phyloP scores from a whole-genome alignment of 2,113 vertebrate genomes.

The Heptranchias perlo region DNA sequence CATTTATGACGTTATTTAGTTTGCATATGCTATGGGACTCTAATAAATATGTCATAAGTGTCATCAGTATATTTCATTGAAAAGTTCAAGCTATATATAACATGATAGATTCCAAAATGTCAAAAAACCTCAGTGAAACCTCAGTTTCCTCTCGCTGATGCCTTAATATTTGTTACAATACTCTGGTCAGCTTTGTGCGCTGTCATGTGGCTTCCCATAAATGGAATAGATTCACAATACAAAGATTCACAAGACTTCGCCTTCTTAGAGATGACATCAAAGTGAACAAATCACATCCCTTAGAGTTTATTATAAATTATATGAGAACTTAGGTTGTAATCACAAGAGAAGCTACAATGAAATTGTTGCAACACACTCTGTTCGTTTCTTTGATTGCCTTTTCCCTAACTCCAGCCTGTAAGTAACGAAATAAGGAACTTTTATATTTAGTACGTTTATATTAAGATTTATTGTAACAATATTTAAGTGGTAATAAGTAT shows the following conservation, averaged over 20 bases:
- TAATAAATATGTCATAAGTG: not conserved
- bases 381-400: not conserved
- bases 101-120: too few relatives aligned
- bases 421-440: not conserved
- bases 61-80: not conserved
- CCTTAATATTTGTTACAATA: not conserved
- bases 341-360: not conserved
- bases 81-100: not conserved
- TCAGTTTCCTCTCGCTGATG: not conserved
- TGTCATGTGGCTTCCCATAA: not conserved
- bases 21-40: not conserved
- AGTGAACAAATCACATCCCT: not conserved
- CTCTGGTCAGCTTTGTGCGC: not conserved
- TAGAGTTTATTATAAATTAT: not conserved
- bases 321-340: not conserved
- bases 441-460: not conserved
- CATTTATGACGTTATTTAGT: not conserved
- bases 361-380: not conserved
- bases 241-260: too few relatives aligned
- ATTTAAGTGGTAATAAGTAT: not conserved
- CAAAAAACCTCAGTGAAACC: not conserved
- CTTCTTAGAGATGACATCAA: conserved; percentile 32
- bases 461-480: not conserved
- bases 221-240: too few relatives aligned
- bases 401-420: conserved; percentile 5